Conservation (phyloP, 53 echinoderm and acorn worm species). For the Hippasteria phrygiana region DNA sequence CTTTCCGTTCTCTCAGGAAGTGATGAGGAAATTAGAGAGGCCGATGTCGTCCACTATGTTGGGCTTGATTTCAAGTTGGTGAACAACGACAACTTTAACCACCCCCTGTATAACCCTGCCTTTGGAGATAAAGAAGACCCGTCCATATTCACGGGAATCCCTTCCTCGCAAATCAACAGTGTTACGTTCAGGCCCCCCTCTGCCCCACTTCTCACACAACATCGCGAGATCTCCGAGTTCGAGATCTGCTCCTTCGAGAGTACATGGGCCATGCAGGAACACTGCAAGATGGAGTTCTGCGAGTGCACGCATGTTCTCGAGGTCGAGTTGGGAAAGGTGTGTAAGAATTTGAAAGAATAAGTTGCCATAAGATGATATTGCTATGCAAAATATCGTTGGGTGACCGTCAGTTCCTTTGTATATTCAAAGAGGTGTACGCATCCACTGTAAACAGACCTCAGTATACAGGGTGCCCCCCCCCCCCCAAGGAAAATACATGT, state of each 20-base stretch:
- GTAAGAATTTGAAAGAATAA: too few species aligned
- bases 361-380: too few species aligned
- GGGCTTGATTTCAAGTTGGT: conserved; percentile 3
- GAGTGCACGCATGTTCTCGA: conserved; percentile 74
- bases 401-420: too few species aligned
- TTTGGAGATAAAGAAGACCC: conserved; percentile 36
- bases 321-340: conserved; percentile 80
- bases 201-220: conserved; percentile 72
- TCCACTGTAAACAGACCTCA: too few species aligned
- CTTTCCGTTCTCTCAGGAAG: not conserved
- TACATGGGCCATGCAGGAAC: conserved; percentile 38
- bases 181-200: conserved; percentile 73
- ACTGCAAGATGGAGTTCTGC: conserved; percentile 75
- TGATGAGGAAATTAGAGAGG: not conserved
- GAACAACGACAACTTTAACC: conserved; percentile 74
- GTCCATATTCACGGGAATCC: not conserved
- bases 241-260: conserved; percentile 70
- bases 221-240: conserved; percentile 41
- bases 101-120: conserved; percentile 73
- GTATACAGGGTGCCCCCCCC: too few species aligned
- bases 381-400: not conserved
- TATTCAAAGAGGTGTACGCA: too few species aligned
- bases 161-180: conserved; percentile 80
- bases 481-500: too few species aligned
- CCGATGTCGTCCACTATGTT: conserved; percentile 29